Evolutionary conservation across 2,113 vertebrate genomes (phyloP).

Genomic region (Crotalus horridus): DNA sequence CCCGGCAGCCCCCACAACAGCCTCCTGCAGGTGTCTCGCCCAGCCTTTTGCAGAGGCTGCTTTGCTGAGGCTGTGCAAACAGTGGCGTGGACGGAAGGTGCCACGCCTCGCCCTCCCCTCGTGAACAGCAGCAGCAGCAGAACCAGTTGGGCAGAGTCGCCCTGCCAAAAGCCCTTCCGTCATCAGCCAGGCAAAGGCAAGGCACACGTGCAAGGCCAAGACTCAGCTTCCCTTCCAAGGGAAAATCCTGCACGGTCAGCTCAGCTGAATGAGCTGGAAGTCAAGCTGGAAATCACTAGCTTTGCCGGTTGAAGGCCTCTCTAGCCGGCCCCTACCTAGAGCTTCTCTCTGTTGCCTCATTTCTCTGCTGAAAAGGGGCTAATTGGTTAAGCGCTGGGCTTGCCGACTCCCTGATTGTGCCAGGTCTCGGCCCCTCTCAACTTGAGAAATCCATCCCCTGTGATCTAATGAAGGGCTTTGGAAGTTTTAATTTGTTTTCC

Average conservation of each 20-base stretch:
- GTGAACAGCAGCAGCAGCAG: background rate
- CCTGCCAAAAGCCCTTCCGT: background rate
- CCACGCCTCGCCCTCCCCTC: background rate
- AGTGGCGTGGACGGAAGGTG: background rate
- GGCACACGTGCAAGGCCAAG: background rate
- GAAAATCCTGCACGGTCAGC: background rate
- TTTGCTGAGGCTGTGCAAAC: background rate
- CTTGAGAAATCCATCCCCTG: conserved; percentile 51
- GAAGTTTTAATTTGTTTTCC: conserved; percentile 60
- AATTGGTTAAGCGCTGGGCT: conserved; percentile 47
- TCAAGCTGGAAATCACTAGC: background rate
- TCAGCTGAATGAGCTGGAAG: background rate
- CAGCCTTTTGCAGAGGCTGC: background rate
- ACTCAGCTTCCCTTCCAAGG: background rate
- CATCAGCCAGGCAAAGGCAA: background rate
- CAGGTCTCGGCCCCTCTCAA: conserved; percentile 54
- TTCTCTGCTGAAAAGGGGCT: conserved; percentile 26
- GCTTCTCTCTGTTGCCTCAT: background rate
- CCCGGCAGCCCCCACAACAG: background rate
- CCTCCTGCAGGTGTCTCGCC: background rate
- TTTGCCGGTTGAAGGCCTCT: background rate
- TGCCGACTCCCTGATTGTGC: conserved; percentile 19
- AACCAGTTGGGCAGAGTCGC: background rate
- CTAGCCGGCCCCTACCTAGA: background rate
- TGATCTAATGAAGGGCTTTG: conserved; percentile 57